Evolutionary conservation across 2,113 vertebrate species (phyloP), one percentile per base, ranked within the genome.

Genomic region (Butorides virescens): DNA sequence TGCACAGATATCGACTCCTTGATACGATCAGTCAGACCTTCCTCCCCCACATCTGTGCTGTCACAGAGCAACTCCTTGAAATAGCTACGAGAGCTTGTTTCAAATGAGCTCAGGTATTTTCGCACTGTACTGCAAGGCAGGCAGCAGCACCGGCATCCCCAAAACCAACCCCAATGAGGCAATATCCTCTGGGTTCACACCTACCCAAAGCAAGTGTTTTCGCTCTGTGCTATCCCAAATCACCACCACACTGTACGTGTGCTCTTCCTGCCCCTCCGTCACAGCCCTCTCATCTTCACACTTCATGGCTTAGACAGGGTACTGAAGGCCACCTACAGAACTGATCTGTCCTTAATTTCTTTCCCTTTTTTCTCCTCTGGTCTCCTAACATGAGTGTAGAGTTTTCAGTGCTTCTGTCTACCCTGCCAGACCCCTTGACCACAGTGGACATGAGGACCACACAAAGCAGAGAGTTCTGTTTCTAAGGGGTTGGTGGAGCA

Each of bases 81-180:
- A 88, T n/a, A 91, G 30, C 73, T 63, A 27, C 36, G 32, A 53
- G 37, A 63, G 26, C 29, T 58, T 14, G 0, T 83, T 90, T 83
- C 67, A 94, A 5, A 86, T 66, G 36, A 96, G 36, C 50, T 93
- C 67, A 73, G 71, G 32, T 58, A 36, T 91, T 95, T 91, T 63
- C 27, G 0, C 63, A 29, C 74, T 65, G 53, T 22, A 53, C 53
- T 62, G 46, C 84, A 62, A 70, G 82, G 72, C 80, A 80, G 49
- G 62, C 78, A 86, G 74, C 66, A 90, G 56, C 56, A 14, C 15
- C 0, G 15, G 74, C 86, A 94, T 83, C 88, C 83, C 59, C 10
- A 0, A 95, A 92, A 77, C 50, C 88, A 91, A 18, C 29, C 71
- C 8, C 2, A 61, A 34, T 36, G 66, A 94, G 75, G 53, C 13